Evolutionary conservation across 2,888 invertebrate genomes (phyloP).

Genomic region (Sinopyrophorus schimmeli): DNA sequence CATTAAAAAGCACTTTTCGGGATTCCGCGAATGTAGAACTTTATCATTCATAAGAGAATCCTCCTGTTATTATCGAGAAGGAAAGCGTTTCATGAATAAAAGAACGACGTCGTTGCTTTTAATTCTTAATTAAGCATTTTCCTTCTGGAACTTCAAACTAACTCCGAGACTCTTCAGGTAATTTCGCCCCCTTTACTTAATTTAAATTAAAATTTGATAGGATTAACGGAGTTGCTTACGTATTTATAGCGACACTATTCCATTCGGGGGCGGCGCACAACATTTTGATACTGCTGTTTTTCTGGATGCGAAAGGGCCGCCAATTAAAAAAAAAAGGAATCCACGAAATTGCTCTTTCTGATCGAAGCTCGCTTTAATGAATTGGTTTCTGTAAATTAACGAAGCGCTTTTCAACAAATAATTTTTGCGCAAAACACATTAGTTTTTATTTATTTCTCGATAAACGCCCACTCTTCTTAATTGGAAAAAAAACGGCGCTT

Average conservation of each 20-base stretch:
- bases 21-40: constrained; percentile 2
- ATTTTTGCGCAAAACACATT: too few relatives aligned
- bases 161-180: constrained; percentile 18
- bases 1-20: constrained; percentile 15
- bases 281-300: too few relatives aligned
- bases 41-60: constrained; percentile 17
- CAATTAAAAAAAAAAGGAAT: too few relatives aligned
- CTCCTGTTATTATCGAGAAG: constrained; percentile 17
- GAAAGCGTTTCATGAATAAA: constrained; percentile 25
- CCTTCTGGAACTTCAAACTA: constrained; percentile 19
- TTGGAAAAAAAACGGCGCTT: too few relatives aligned
- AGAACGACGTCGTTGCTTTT: constrained; percentile 24
- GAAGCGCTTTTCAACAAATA: constrained; percentile 13
- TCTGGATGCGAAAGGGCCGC: too few relatives aligned
- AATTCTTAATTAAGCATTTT: constrained; percentile 25
- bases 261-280: too few relatives aligned
- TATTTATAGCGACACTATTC: too few relatives aligned
- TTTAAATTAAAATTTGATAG: constrained; percentile 27
- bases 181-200: constrained; percentile 23
- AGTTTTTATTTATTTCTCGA: too few relatives aligned
- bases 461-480: too few relatives aligned
- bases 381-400: constrained; percentile 19
- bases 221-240: too few relatives aligned
- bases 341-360: too few relatives aligned
- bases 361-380: constrained; percentile 18